phyloP scores from a whole-genome alignment of 2,113 vertebrate species.

The Microcebus ravelobensis region DNA sequence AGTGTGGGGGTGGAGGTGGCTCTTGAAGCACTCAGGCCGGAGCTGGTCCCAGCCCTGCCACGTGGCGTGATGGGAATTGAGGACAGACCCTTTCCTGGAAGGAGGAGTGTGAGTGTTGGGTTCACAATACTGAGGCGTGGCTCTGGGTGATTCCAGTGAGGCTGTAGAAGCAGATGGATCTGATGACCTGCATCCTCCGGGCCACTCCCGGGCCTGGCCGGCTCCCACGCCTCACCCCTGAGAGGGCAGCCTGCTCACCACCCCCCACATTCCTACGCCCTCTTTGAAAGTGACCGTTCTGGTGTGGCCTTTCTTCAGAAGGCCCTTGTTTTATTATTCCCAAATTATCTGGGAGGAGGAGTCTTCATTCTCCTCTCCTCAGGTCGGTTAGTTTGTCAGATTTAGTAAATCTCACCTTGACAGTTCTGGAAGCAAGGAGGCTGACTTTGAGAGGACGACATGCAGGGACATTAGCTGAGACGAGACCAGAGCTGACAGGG shows the following conservation, averaged over 20 bases:
- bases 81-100: background rate
- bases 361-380: background rate
- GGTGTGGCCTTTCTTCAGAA: background rate
- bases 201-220: background rate
- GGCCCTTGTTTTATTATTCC: background rate
- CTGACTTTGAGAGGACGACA: background rate
- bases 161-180: background rate
- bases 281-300: background rate
- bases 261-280: background rate
- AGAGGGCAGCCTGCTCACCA: background rate
- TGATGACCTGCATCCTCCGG: background rate
- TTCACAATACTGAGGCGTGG: background rate
- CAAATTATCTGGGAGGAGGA: background rate
- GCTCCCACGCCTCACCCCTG: background rate
- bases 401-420: background rate
- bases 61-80: background rate
- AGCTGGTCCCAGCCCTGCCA: background rate
- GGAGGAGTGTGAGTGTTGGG: background rate
- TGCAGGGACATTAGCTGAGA: background rate
- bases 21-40: background rate
- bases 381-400: background rate
- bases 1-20: background rate
- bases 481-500: background rate
- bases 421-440: background rate
- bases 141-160: background rate